Evolutionary conservation across 2,888 invertebrate species (phyloP).

Genomic region (Colletes collaris): DNA sequence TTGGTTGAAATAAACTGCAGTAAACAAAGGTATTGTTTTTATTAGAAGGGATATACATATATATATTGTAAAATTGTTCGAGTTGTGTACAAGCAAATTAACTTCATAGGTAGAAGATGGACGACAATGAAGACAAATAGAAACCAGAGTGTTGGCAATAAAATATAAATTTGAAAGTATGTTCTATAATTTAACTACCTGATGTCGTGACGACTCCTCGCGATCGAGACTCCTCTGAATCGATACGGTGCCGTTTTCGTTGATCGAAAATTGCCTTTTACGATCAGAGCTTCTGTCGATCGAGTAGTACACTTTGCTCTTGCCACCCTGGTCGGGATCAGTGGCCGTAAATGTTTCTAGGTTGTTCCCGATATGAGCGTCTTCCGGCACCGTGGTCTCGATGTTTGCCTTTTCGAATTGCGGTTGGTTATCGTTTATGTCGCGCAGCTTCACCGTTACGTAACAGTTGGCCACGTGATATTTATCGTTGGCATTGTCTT

Average conservation of each 20-base stretch:
- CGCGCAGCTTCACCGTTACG: constrained; percentile 96
- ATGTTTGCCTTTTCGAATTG: constrained; percentile 97
- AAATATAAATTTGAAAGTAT: too few species aligned
- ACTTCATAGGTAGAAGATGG: too few species aligned
- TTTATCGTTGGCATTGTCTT: constrained; percentile 98
- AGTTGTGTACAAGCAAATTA: too few species aligned
- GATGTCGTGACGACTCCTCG: constrained; percentile 97
- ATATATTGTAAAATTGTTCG: too few species aligned
- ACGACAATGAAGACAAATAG: too few species aligned
- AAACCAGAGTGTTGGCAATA: too few species aligned
- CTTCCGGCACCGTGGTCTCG: constrained; percentile 95
- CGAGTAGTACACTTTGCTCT: constrained; percentile 95
- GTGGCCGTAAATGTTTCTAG: constrained; percentile 97
- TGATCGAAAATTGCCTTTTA: constrained; percentile 96
- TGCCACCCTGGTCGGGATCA: constrained; percentile 97
- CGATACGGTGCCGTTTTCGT: constrained; percentile 96
- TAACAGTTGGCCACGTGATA: constrained; percentile 98
- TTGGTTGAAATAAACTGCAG: too few species aligned
- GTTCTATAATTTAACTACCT: constrained; percentile 80
- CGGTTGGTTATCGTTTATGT: constrained; percentile 99
- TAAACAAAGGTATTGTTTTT: too few species aligned
- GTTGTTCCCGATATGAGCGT: constrained; percentile 94
- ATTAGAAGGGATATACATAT: too few species aligned
- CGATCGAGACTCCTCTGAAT: constrained; percentile 96
- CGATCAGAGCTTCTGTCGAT: constrained; percentile 96